Evolutionary conservation across 1,140 invertebrate genomes (phyloP).

Genomic region (Panonychus citri): DNA sequence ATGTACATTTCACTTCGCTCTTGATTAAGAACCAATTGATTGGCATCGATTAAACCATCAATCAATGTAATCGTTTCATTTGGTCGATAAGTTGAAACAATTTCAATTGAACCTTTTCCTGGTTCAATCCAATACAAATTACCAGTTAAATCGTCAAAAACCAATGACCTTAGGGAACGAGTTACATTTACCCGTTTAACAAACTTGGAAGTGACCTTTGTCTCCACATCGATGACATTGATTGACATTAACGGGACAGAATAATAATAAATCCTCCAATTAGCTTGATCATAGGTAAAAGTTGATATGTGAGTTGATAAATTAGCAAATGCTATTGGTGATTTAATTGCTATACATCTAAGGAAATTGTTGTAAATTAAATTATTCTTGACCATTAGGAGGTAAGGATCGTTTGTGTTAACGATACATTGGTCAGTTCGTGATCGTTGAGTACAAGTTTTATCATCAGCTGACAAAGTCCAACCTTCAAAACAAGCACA

Average conservation of each 20-base stretch:
- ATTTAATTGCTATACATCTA: background rate
- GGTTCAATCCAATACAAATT: background rate
- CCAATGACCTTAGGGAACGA: background rate
- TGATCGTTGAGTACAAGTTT: background rate
- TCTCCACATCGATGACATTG: background rate
- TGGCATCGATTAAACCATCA: background rate
- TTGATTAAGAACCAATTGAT: background rate
- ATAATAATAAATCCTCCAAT: background rate
- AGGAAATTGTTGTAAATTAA: background rate
- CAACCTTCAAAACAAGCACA: conserved; percentile 5
- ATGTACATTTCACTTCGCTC: background rate
- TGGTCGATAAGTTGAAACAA: background rate
- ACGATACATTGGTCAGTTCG: background rate
- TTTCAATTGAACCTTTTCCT: background rate
- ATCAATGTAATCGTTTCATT: background rate
- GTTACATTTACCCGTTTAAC: background rate
- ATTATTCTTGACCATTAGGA: background rate
- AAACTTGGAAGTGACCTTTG: background rate
- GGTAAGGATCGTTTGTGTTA: background rate
- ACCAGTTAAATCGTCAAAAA: background rate
- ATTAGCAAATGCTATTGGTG: background rate
- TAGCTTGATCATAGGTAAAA: background rate
- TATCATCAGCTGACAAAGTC: conserved; percentile 23
- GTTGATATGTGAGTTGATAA: background rate
- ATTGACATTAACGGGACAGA: background rate